A percentile compares a stretch with the other conserved stretches of the same genome.
Conservation (phyloP, 2,888 invertebrate species). For the Colostygia pectinataria region DNA sequence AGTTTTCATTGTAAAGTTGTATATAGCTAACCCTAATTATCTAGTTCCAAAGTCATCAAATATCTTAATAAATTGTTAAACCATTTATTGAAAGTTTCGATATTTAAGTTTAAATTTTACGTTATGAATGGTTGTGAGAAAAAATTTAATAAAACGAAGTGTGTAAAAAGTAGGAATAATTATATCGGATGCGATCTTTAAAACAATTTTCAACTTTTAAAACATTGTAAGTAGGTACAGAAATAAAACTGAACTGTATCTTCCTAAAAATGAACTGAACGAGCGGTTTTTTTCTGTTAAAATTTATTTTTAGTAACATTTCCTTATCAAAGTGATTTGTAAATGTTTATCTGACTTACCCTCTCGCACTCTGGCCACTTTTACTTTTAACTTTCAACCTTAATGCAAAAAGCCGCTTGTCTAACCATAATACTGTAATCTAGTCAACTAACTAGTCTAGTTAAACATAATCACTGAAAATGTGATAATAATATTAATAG, state of each 20-base stretch:
- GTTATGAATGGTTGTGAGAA: constrained; percentile 44
- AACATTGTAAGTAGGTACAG: constrained; percentile 22
- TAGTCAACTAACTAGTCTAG: constrained; percentile 47
- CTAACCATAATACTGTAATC: constrained; percentile 38
- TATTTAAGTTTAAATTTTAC: constrained; percentile 29
- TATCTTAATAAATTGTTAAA: constrained; percentile 48
- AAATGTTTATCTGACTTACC: neutral
- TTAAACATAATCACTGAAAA: constrained; percentile 56
- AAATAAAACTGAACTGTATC: constrained; percentile 15
- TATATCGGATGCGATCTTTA: constrained; percentile 27
- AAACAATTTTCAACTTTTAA: constrained; percentile 29
- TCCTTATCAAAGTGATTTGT: neutral
- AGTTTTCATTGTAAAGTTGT: constrained; percentile 47
- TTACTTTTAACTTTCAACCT: neutral
- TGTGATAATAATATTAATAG: constrained; percentile 56
- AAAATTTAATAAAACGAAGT: constrained; percentile 34
- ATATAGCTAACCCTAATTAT: constrained; percentile 44
- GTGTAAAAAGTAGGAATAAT: constrained; percentile 29
- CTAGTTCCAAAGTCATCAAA: constrained; percentile 45
- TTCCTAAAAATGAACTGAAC: constrained; percentile 6
- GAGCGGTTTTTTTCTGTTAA: constrained; percentile 18
- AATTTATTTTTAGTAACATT: neutral
- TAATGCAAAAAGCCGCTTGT: constrained; percentile 17
- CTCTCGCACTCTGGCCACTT: constrained; percentile 1
- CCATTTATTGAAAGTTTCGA: constrained; percentile 32